These are phyloP conservation scores for Tribolium madens DNA, from an alignment of 1,140 invertebrate species.

Conservation along the genomic window DNA sequence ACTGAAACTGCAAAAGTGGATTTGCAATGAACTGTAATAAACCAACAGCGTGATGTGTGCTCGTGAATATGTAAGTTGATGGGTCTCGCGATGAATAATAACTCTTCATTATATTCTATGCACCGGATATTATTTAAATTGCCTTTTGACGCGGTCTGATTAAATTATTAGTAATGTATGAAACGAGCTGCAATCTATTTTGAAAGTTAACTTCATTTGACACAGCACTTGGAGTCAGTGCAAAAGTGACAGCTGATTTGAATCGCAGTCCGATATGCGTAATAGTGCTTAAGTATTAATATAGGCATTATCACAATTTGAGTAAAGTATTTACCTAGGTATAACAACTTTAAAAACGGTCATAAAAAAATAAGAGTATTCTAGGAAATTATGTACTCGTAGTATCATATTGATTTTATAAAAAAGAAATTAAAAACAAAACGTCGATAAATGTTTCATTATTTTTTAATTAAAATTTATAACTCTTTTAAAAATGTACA, in stretches of 20 bases:
- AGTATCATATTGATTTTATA: too few relatives aligned
- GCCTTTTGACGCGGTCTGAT: constrained; percentile 21
- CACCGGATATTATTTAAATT: constrained; percentile 28
- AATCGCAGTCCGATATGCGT: too few relatives aligned
- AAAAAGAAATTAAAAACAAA: too few relatives aligned
- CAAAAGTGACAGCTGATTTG: background rate
- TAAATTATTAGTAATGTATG: constrained; percentile 29
- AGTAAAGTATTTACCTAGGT: too few relatives aligned
- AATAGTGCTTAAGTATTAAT: too few relatives aligned
- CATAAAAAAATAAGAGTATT: too few relatives aligned
- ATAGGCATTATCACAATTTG: too few relatives aligned
- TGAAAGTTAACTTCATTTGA: background rate
- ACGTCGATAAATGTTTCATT: too few relatives aligned
- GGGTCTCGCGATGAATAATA: constrained; percentile 28
- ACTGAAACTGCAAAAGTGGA: background rate
- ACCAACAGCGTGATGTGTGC: constrained; percentile 12
- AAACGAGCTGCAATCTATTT: background rate
- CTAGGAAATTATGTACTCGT: too few relatives aligned
- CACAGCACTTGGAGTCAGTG: background rate
- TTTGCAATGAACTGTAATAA: background rate
- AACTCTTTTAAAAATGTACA: too few relatives aligned
- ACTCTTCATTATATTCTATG: constrained; percentile 19
- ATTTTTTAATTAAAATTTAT: too few relatives aligned
- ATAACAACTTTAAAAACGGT: too few relatives aligned
- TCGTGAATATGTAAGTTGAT: constrained; percentile 34